Base-by-base conservation (phyloP, 1,140 invertebrate species). In the Bombus cullumanus region DNA sequence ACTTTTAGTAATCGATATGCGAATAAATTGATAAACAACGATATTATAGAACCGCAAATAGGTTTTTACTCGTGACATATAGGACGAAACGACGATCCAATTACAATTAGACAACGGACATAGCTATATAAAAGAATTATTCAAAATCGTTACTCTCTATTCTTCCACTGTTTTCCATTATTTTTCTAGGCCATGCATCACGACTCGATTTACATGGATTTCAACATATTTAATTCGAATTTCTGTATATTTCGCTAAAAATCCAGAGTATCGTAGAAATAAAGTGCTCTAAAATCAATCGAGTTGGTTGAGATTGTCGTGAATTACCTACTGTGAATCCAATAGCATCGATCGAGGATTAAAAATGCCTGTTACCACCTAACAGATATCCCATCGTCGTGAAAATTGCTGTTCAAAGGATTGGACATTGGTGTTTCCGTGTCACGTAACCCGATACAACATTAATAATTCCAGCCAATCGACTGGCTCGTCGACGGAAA, bases 381-480 rank as follows among this genome's bases (percentile, higher is more conserved):
- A 37, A 75, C 43, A 15, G 28, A 13, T 57, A 31, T 73, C 22
- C 9, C 18, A 37, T 73, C 2, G 1, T 25, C 5, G 37, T 59
- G 47, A 39, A 53, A 43, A 28, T 37, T 28, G 37, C 15, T 8
- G 62, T 28, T 80, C 3, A 53, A 57, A 75, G 31, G 41, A 57
- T 75, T 6, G 22, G 31, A 9, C 15, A 18, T 53, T 22, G 47
- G 18, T 15, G 34, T 37, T 57, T 5, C 31, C 13, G 25, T 28
- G 57, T 15, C 34, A 34, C 34, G n/a, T 82, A 39, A 25, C 37
- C 53, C 31, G 37, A 41, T 73, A 43, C 43, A 31, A 74, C 28
- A 8, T 74, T 62, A 83, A 75, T 83, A 75, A 83, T 75, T 83
- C 22, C n/a, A 37, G 13, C 22, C 37, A 75, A 34, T 66, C 47